These are phyloP conservation scores for Octopus bimaculoides DNA, from an alignment of 1,140 invertebrate genomes.

Conservation along the genomic window DNA sequence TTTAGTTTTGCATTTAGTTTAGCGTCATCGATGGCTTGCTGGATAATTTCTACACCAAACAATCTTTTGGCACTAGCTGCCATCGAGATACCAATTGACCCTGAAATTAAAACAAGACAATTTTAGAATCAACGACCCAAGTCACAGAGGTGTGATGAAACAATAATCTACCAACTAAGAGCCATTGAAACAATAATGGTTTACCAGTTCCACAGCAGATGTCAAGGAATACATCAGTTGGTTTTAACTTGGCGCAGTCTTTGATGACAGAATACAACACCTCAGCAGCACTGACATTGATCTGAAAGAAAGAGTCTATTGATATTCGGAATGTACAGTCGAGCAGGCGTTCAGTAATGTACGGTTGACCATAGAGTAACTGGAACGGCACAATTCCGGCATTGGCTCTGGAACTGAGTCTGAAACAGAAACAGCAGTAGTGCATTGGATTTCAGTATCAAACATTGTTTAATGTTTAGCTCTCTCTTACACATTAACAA, in stretches of 20 bases:
- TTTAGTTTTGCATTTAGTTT: conserved; percentile 79
- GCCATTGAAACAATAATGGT: neutral
- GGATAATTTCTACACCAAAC: conserved; percentile 82
- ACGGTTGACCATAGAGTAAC: conserved; percentile 11
- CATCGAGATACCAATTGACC: conserved; percentile 88
- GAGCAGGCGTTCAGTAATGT: conserved; percentile 68
- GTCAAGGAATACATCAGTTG: conserved; percentile 72
- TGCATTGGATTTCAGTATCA: neutral
- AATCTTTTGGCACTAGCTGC: conserved; percentile 66
- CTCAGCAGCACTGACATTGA: conserved; percentile 83
- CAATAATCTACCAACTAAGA: too few species aligned
- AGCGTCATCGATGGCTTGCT: conserved; percentile 84
- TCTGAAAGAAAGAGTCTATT: conserved; percentile 78
- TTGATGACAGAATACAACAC: conserved; percentile 79
- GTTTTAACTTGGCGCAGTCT: conserved; percentile 62
- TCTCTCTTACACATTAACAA: neutral
- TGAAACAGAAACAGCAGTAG: neutral
- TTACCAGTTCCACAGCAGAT: conserved; percentile 85
- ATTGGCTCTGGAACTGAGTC: neutral
- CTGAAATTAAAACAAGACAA: too few species aligned
- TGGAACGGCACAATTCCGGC: conserved; percentile 10
- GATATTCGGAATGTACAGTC: conserved; percentile 84
- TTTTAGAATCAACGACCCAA: too few species aligned
- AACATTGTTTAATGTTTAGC: neutral
- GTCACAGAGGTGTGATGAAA: too few species aligned